These are phyloP conservation scores for Ptychochromis oligacanthus DNA, from an alignment of 2,113 vertebrate species.

Conservation along the genomic window DNA sequence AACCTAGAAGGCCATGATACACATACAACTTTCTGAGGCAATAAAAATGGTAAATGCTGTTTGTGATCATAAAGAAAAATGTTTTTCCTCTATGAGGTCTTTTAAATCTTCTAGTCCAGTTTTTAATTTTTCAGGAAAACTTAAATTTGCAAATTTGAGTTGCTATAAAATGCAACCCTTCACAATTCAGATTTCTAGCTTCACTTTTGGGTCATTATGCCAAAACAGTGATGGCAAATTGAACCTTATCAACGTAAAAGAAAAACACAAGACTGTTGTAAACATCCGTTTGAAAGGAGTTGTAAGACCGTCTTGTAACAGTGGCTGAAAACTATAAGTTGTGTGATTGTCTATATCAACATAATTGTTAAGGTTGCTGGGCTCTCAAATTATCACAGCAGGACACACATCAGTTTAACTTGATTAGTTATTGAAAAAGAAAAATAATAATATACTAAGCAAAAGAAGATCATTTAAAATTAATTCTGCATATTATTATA, in stretches of 20 bases:
- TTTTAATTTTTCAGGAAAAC: background rate
- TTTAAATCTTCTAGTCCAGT: background rate
- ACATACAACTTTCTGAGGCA: conserved; percentile 35
- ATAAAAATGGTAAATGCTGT: conserved; percentile 10
- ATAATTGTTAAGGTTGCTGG: background rate
- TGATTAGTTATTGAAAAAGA: background rate
- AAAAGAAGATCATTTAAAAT: background rate
- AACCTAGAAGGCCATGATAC: conserved; percentile 66
- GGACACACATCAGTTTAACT: background rate
- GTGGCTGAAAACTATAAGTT: background rate
- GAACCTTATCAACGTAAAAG: background rate
- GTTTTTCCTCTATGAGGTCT: background rate
- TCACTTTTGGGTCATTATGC: background rate
- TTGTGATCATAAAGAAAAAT: background rate
- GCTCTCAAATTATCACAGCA: background rate
- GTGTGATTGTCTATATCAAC: background rate
- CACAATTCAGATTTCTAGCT: background rate
- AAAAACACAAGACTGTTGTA: background rate
- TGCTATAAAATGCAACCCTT: background rate
- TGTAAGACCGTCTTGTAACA: background rate
- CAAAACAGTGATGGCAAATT: background rate
- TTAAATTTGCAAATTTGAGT: background rate
- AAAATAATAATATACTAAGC: background rate
- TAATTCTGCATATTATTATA: background rate
- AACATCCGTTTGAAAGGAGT: background rate